Evolutionary conservation across 1,140 invertebrate genomes (phyloP), one percentile per base, ranked within the genome.

Genomic region (Drosophila ogumai): DNA sequence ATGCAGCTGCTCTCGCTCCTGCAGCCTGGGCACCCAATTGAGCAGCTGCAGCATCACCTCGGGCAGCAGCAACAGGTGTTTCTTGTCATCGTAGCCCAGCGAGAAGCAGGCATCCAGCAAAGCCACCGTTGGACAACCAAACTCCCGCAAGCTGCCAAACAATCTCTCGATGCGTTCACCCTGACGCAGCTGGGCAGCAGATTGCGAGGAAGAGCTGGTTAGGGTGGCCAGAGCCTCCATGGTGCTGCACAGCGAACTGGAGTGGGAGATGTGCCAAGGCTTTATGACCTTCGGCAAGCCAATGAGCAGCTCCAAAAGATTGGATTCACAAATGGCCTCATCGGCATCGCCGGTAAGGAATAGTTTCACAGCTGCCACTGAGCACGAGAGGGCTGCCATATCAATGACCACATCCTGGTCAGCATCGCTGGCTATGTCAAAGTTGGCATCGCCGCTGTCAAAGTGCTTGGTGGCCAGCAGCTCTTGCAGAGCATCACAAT

Each of bases 1-100:
- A 91, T 93, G 93, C 41, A 86, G 55, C 66, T 94, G 93, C 38
- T 93, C 91, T 3, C 81, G 82, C 22, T 92, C 92, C 34, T 91
- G 79, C 25, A 94, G 88, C n/a, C 91, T 73, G 0, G 88, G 85
- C 34, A 94, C 38, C 93, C 93, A 93, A n/a, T 90, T 57, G 6
- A 92, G 58, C 49, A 92, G 36, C 54, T 91, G 77, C 22, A 85
- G 52, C 54, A 92, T 77, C 5, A 92, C 88, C 66, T 92, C 91
- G 0, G 91, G 91, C 32, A 92, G 46, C 22, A 88, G 58, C 25
- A 92, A 47, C 38, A 81, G 2, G n/a, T 80, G 76, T 13, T 75
- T 67, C 22, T 88, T 82, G 6, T 84, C 92, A 75, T 93, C 92
- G 60, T 91, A 93, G 1, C 92, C 93, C 90, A 94, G 79, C 40